Base-by-base conservation (phyloP, 2,797 vertebrate species). In the Lagorchestes hirsutus region DNA sequence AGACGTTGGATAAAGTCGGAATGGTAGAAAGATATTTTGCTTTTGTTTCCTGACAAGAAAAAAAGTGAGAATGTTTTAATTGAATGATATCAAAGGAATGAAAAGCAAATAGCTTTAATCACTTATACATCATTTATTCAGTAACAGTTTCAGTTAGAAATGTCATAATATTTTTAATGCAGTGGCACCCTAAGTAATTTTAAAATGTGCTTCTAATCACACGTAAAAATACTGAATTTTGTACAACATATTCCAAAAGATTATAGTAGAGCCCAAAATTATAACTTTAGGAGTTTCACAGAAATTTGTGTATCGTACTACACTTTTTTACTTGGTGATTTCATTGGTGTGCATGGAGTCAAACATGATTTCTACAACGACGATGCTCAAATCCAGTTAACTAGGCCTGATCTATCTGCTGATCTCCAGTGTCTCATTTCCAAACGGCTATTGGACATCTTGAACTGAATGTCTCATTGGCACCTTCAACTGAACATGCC, bases 141-240 rank as follows among this genome's bases (percentile, higher is more conserved):
- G 92, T 96, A 96, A 98, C 27, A 96, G 74, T 94, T 97, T 97
- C 54, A 28, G 95, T 96, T 92, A 97, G 97, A 97, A 58, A 27
- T 27, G 22, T 57, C 18, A 56, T 95, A 94, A 98, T 97, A 50
- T 95, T 96, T 93, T 98, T 96, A 94, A 94, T 98, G 96, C 96
- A 97, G 96, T 97, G 74, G 92, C 94, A 90, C 93, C 95, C 93
- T 95, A 95, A 96, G 93, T 96, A 95, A 96, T 96, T 82, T 91
- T 95, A 96, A 97, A 97, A 28, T 24, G 22, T 93, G 90, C 92
- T 97, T 97, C 96, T 93, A 96, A 97, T 97, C 92, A 91, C 52
- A 96, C 5, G 0, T 52, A 52, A 96, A 97, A 74, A 74, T 18
- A 13, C 2, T 67, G 5, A 1, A 2, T 74, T 74, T 74, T 40